These are phyloP conservation scores for Carassius auratus DNA, from an alignment of 2,113 vertebrate species.

Conservation along the genomic window DNA sequence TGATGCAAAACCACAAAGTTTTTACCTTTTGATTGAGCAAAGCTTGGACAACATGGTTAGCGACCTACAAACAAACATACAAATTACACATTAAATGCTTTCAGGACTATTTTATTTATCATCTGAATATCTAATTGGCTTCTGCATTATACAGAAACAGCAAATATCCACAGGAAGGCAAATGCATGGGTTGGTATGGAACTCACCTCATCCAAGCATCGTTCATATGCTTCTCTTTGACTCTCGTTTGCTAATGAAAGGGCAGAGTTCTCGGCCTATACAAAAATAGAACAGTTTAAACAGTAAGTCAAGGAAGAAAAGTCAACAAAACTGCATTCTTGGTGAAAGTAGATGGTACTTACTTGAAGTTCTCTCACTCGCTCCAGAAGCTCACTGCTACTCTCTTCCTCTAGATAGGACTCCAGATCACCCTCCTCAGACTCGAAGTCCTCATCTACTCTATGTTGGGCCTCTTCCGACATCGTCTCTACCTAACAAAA, in stretches of 20 bases:
- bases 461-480: constrained; percentile 76
- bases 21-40: constrained; percentile 94
- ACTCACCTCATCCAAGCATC: constrained; percentile 93
- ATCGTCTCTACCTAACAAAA: constrained; percentile 65
- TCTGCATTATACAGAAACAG: not conserved
- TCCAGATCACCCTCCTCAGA: constrained; percentile 76
- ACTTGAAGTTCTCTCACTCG: constrained; percentile 78
- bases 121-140: not conserved
- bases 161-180: not conserved
- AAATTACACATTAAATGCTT: not conserved
- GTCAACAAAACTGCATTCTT: constrained; percentile 8
- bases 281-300: constrained; percentile 25
- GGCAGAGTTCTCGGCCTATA: constrained; percentile 88
- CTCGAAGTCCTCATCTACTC: constrained; percentile 74
- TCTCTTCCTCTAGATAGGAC: constrained; percentile 72
- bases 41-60: constrained; percentile 94
- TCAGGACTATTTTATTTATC: not conserved
- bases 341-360: constrained; percentile 36
- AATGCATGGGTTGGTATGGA: not conserved
- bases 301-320: not conserved
- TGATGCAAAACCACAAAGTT: not conserved
- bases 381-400: constrained; percentile 78
- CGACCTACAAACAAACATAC: constrained; percentile 77
- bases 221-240: constrained; percentile 91
- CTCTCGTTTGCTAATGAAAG: constrained; percentile 92